Evolutionary conservation across 1,140 invertebrate genomes (phyloP), one percentile per base, ranked within the genome.

Genomic region (Tribolium madens): DNA sequence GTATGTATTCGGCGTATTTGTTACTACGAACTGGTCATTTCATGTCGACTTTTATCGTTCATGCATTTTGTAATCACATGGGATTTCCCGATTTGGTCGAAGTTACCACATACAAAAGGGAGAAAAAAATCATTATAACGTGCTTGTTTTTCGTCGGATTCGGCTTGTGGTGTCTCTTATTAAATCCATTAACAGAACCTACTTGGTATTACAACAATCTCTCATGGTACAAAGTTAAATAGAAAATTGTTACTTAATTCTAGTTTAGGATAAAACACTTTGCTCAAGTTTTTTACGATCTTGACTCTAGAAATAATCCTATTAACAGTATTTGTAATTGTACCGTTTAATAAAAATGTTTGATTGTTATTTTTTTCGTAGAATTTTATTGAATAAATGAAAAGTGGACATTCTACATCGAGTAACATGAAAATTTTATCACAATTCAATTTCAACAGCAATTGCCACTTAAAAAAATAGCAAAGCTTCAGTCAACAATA

Each of bases 41-140:
- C 82, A 87, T 93, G 12, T 95, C 96, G 6, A 93, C 95, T n/a
- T 91, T 98, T 78, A 84, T 96, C 7, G 96, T 92, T 3, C 97
- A 98, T 85, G 93, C 95, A 1, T 97, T 98, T 85, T 98, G 97
- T 86, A 98, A 98, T 87, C 93, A 96, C 84, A 98, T 98, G 95
- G 97, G 97, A 17, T 94, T 98, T 82, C 97, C 97, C 0, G 95
- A 97, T 84, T 89, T 98, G 77, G 88, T 88, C 1, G 95, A 96
- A 84, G 88, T 98, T 1, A 84, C 90, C 47, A 89, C 90, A 14
- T 93, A 93, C 82, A 89, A 91, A 70, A 87, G 90, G 18, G 88
- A 89, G 3, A 90, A 94, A 79, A 89, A 90, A 72, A 86, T 90
- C 7, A 85, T 93, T 4, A 88, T 93, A 1, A 86, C 91, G 18